Conservation (phyloP, 2,888 invertebrate genomes). For the Andrena hattorfiana region DNA sequence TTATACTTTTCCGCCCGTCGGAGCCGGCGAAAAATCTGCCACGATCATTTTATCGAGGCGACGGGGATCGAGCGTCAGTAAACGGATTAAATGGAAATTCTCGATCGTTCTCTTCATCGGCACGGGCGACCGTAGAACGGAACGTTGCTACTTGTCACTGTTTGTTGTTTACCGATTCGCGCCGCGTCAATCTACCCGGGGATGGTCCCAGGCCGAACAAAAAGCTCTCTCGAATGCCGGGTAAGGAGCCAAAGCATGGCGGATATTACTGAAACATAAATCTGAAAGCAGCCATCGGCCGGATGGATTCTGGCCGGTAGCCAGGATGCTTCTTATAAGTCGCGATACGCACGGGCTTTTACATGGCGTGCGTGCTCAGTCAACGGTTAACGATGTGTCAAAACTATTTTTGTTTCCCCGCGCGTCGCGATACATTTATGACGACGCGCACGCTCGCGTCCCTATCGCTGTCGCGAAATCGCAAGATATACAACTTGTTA, state of each 20-base stretch:
- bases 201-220: slow-evolving; percentile 13
- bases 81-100: slow-evolving; percentile 16
- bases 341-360: slow-evolving; percentile 64
- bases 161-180: slow-evolving; percentile 3
- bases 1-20: slow-evolving; percentile 26
- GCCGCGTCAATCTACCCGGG: slow-evolving; percentile 40
- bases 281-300: slow-evolving; percentile 63
- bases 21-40: background rate
- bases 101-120: slow-evolving; percentile 4
- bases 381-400: slow-evolving; percentile 74
- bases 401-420: slow-evolving; percentile 69
- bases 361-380: slow-evolving; percentile 64
- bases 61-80: background rate
- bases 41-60: background rate
- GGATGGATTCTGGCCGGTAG: slow-evolving; percentile 62
- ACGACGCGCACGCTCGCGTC: slow-evolving; percentile 26
- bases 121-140: background rate
- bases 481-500: slow-evolving; percentile 33
- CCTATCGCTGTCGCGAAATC: slow-evolving; percentile 15
- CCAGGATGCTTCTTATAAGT: slow-evolving; percentile 70
- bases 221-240: slow-evolving; percentile 46
- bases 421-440: slow-evolving; percentile 64
- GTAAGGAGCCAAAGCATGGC: slow-evolving; percentile 49
- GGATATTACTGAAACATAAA: slow-evolving; percentile 72
- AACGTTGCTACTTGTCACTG: background rate